Percentiles rank a stretch among this genome's conserved stretches.
Evolutionary conservation across 2,888 invertebrate genomes (phyloP).

Genomic region (Amorpha juglandis): DNA sequence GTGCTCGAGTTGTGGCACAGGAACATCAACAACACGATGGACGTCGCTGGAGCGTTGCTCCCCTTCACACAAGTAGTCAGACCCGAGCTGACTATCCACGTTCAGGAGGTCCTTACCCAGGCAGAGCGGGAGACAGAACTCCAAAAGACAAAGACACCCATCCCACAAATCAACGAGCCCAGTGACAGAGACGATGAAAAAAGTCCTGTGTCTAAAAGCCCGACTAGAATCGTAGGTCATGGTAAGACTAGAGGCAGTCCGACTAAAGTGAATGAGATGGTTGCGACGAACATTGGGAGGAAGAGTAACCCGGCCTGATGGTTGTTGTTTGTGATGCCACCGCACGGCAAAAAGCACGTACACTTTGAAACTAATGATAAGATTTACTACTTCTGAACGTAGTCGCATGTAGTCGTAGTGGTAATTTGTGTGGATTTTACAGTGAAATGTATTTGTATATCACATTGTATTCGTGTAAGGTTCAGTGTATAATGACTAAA

Average conservation of each 20-base stretch:
- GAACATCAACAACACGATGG: conserved; percentile 83
- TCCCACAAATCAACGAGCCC: conserved; percentile 74
- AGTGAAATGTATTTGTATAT: neutral
- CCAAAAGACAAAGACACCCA: conserved; percentile 52
- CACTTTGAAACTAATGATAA: conserved; percentile 76
- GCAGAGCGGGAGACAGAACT: conserved; percentile 55
- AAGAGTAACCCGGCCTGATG: conserved; percentile 67
- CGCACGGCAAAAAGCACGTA: conserved; percentile 75
- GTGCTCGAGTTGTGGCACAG: conserved; percentile 84
- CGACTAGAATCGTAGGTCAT: conserved; percentile 36
- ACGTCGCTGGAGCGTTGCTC: conserved; percentile 77
- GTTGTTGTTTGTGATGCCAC: conserved; percentile 73
- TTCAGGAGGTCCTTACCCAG: conserved; percentile 75
- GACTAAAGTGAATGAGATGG: conserved; percentile 45
- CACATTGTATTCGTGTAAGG: too few relatives aligned
- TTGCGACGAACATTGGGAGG: conserved; percentile 43
- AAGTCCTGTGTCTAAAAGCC: conserved; percentile 32
- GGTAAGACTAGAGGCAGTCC: conserved; percentile 37
- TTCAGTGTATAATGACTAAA: neutral
- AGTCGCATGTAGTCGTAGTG: neutral
- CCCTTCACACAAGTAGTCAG: conserved; percentile 77
- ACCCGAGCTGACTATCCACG: conserved; percentile 75
- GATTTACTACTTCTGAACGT: conserved; percentile 70
- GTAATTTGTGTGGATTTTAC: neutral
- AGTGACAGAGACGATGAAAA: conserved; percentile 45